Evolutionary conservation across 2,113 vertebrate genomes (phyloP), one percentile per base, ranked within the genome.

Genomic region (Mus pahari): DNA sequence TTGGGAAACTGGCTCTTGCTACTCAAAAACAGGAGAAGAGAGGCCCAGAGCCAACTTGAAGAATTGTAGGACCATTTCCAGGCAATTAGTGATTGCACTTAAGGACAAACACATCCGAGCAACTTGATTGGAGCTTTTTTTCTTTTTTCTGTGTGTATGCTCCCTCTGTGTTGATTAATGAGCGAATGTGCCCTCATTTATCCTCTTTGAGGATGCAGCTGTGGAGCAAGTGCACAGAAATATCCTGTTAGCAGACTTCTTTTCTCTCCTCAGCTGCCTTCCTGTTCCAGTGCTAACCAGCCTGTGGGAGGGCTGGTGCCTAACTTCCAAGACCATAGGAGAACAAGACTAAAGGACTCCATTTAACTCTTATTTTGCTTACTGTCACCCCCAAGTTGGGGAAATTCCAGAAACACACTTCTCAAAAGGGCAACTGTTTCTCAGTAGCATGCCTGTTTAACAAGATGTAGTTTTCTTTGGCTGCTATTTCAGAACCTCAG

Each of bases 361-460:
- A 77, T 96, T 97, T 97, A 96, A 97, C 92, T 97, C 88, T 91
- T 79, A 94, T 96, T 96, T 97, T 95, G 81, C 81, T 97, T 94
- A 88, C 28, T 91, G 89, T 82, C 88, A 94, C 90, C 75, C 68
- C 82, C 53, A 55, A 83, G 31, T 81, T 94, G 95, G 96, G 94
- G 58, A 33, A 14, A 42, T 92, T 96, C 93, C 91, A 93, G 91
- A 92, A 36, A 4, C 60, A 91, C 82, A 71, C 81, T 83, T 94
- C 86, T 94, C 48, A 96, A 96, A 97, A 96, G 91, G 89, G 90
- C 95, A 95, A 94, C 94, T 97, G 94, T 97, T 96, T 92, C 92
- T 94, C 58, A 96, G 97, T 90, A 95, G 95, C 94, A 95, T 45
- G 64, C 50, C 91, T 45, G 86, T 97, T 97, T 92, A 96, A 96